These are phyloP conservation scores for Drosophila multiciliata DNA, from an alignment of 2,888 invertebrate genomes.

Conservation along the genomic window DNA sequence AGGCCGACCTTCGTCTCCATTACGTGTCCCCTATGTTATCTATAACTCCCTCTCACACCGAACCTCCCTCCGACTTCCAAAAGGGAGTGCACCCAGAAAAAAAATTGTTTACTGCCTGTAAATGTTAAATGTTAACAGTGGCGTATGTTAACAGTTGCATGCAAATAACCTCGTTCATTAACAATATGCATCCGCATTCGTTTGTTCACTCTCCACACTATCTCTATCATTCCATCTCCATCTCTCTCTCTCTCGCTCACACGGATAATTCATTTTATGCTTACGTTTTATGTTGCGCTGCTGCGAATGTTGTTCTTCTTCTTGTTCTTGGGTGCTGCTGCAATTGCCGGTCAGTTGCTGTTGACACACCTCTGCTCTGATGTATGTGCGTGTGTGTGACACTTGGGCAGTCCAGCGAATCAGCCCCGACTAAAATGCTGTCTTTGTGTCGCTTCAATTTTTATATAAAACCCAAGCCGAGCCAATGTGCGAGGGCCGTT, in stretches of 20 bases:
- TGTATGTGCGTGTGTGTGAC: constrained; percentile 42
- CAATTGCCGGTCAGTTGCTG: constrained; percentile 54
- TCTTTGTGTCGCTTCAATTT: constrained; percentile 75
- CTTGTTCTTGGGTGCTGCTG: constrained; percentile 38
- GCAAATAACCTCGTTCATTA: constrained; percentile 10
- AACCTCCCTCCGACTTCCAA: no score
- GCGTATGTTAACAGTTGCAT: constrained; percentile 21
- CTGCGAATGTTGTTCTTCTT: constrained; percentile 20
- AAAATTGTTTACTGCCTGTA: constrained; percentile 27
- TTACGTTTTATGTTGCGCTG: constrained; percentile 39
- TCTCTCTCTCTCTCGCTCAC: neutral
- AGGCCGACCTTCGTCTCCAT: constrained; percentile 52
- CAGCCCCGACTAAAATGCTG: constrained; percentile 73
- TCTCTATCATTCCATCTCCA: neutral
- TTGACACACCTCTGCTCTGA: constrained; percentile 34
- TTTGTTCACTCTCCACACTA: neutral
- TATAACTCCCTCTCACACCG: neutral
- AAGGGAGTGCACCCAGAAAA: neutral
- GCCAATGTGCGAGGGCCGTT: constrained; percentile 56
- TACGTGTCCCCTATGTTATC: constrained; percentile 47
- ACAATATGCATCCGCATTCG: constrained; percentile 31
- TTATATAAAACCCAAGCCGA: constrained; percentile 67
- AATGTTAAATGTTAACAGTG: constrained; percentile 24
- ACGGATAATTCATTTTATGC: constrained; percentile 27
- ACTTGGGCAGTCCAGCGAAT: constrained; percentile 64